Conservation (phyloP, 2,888 invertebrate genomes). For the Ganaspis brasiliensis region DNA sequence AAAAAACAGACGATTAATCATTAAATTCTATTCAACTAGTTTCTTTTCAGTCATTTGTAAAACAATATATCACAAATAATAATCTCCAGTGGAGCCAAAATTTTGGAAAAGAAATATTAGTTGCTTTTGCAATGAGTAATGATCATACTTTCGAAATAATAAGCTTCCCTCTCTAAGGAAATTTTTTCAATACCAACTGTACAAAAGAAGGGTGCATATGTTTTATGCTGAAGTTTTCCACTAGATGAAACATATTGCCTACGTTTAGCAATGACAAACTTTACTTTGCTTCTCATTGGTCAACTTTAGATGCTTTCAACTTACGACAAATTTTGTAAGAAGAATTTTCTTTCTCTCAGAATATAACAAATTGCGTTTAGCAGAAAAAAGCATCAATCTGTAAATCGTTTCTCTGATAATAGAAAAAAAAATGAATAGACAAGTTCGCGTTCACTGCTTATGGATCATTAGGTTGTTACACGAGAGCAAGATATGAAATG, state of each 20-base stretch:
- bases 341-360: background rate
- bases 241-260: slow-evolving; percentile 3
- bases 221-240: background rate
- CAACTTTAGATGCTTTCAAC: background rate
- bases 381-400: background rate
- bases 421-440: background rate
- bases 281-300: background rate
- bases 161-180: background rate
- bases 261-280: background rate
- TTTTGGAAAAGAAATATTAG: background rate
- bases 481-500: background rate
- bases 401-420: background rate
- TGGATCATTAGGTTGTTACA: too few relatives aligned
- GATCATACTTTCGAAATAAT: background rate
- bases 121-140: background rate
- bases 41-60: slow-evolving; percentile 4
- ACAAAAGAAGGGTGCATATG: slow-evolving; percentile 3
- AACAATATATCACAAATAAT: background rate
- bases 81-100: background rate
- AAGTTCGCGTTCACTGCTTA: background rate
- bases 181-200: background rate
- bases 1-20: background rate
- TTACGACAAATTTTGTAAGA: slow-evolving; percentile 5
- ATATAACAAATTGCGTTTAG: background rate
- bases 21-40: background rate